Evolutionary conservation across 2,888 invertebrate genomes (phyloP).

Genomic region (Andricus curvator): DNA sequence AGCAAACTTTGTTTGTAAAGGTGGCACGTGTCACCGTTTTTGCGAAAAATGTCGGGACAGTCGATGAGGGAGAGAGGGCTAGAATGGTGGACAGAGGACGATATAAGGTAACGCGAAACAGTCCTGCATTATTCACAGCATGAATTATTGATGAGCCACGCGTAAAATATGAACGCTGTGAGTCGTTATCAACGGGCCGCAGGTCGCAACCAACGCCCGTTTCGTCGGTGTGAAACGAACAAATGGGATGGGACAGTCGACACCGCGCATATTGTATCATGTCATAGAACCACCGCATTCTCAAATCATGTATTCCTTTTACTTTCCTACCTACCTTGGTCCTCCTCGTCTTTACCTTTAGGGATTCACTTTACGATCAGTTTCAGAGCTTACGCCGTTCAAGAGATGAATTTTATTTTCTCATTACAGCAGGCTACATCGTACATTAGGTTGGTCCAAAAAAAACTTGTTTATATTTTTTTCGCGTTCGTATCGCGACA

Average conservation of each 20-base stretch:
- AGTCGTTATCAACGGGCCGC: slow-evolving; percentile 76
- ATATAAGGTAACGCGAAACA: slow-evolving; percentile 67
- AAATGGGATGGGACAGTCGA: slow-evolving; percentile 58
- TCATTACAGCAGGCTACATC: neutral
- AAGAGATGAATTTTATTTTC: slow-evolving; percentile 14
- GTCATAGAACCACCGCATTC: slow-evolving; percentile 45
- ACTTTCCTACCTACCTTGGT: neutral
- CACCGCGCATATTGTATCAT: slow-evolving; percentile 66
- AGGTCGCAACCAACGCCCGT: slow-evolving; percentile 49
- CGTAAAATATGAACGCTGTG: slow-evolving; percentile 76
- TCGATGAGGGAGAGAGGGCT: neutral
- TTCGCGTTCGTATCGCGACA: too few relatives aligned
- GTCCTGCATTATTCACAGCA: slow-evolving; percentile 76
- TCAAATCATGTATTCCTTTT: slow-evolving; percentile 26
- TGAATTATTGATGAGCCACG: slow-evolving; percentile 77
- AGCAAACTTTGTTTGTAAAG: neutral
- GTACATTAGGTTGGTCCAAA: neutral
- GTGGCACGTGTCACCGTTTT: slow-evolving; percentile 31
- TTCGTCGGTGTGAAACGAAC: slow-evolving; percentile 43
- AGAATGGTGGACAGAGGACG: slow-evolving; percentile 41
- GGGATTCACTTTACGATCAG: slow-evolving; percentile 28
- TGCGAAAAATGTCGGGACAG: neutral
- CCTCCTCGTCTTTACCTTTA: slow-evolving; percentile 30
- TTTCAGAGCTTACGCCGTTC: slow-evolving; percentile 3
- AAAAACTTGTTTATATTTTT: too few relatives aligned